Evolutionary conservation across 2,113 vertebrate species (phyloP).

Genomic region (Phoenicopterus ruber): DNA sequence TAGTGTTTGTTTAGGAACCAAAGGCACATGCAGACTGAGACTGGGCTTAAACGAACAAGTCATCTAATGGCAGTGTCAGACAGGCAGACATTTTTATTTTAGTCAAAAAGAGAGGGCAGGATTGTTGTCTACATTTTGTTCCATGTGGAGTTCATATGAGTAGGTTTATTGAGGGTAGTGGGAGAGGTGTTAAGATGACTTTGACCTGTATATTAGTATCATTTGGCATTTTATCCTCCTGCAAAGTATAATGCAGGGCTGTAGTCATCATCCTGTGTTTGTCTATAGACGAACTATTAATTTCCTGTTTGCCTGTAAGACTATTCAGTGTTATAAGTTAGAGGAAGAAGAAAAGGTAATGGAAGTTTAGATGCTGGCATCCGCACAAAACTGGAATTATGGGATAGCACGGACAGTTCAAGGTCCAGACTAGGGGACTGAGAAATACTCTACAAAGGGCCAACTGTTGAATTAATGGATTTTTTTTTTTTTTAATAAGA

Average conservation of each 20-base stretch:
- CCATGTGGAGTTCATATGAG: background rate
- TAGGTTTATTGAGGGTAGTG: background rate
- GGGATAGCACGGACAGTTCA: background rate
- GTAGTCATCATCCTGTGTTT: background rate
- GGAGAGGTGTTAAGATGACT: background rate
- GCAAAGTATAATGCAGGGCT: background rate
- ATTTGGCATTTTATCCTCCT: background rate
- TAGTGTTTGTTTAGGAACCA: rapidly evolving
- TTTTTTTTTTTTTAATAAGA: background rate
- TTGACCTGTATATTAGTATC: background rate
- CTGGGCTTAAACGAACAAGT: background rate
- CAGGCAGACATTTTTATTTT: background rate
- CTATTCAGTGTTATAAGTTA: background rate
- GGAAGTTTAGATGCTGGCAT: background rate
- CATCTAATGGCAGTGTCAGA: background rate
- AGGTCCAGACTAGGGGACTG: background rate
- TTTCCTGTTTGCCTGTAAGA: background rate
- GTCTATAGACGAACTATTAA: background rate
- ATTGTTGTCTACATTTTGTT: background rate
- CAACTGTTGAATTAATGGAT: background rate
- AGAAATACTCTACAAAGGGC: background rate
- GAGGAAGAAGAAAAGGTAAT: background rate
- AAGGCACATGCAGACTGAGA: background rate
- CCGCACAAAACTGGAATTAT: background rate
- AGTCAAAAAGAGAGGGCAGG: background rate